Conservation (phyloP, 2,113 vertebrate species). For the Platysteira castanea region DNA sequence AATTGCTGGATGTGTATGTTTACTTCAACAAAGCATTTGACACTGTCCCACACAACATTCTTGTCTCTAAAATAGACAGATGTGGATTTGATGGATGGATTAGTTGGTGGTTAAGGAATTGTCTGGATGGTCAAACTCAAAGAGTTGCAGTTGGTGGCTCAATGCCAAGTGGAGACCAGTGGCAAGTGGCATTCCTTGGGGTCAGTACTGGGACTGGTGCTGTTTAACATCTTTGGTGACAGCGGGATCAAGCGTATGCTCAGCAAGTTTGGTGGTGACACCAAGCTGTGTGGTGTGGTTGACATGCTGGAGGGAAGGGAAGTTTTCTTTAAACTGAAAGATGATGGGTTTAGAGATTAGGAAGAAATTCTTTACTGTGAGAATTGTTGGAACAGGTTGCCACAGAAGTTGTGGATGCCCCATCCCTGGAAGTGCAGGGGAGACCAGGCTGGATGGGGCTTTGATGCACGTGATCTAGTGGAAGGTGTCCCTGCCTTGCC, state of each 20-base stretch:
- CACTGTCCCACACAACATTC: rapidly evolving
- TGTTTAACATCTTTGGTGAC: background rate
- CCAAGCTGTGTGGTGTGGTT: background rate
- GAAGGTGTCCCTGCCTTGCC: background rate
- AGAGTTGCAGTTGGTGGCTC: background rate
- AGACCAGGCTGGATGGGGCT: background rate
- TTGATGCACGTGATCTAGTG: background rate
- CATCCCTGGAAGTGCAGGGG: background rate
- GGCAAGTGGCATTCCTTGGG: background rate
- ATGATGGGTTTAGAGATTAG: background rate
- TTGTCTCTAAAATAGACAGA: background rate
- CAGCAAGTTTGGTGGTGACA: background rate
- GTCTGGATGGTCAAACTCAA: background rate
- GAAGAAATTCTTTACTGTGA: background rate
- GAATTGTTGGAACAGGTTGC: background rate
- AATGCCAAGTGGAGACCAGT: background rate
- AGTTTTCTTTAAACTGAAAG: background rate
- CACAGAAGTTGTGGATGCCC: background rate
- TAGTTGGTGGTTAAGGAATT: background rate
- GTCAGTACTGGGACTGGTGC: background rate
- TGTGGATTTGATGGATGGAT: background rate
- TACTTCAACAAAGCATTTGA: background rate
- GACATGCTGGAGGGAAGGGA: too few relatives aligned
- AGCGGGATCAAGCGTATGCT: rapidly evolving
- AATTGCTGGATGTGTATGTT: background rate